These are phyloP conservation scores for Mimas tiliae DNA, from an alignment of 2,888 invertebrate genomes.

Conservation along the genomic window DNA sequence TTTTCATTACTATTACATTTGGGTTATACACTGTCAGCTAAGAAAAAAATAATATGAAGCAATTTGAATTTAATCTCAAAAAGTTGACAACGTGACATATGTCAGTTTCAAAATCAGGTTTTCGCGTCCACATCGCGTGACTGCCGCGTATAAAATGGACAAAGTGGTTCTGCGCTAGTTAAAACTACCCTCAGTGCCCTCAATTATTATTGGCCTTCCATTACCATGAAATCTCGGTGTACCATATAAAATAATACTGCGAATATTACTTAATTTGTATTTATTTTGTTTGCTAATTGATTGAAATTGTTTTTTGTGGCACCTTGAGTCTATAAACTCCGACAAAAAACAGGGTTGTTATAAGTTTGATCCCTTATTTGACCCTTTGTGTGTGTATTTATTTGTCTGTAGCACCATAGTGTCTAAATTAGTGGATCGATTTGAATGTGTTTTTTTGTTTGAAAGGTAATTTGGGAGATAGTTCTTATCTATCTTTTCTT, in stretches of 20 bases:
- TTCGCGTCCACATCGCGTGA: slow-evolving; percentile 54
- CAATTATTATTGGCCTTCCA: slow-evolving; percentile 43
- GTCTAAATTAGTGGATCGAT: too few relatives aligned
- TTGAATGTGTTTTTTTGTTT: too few relatives aligned
- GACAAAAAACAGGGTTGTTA: too few relatives aligned
- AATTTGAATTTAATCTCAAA: background rate
- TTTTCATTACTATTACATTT: too few relatives aligned
- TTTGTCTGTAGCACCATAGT: background rate
- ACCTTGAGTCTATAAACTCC: too few relatives aligned
- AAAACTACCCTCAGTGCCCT: slow-evolving; percentile 45
- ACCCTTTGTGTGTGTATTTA: too few relatives aligned
- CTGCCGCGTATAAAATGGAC: slow-evolving; percentile 43
- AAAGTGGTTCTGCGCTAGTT: slow-evolving; percentile 32
- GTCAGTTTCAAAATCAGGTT: slow-evolving; percentile 38
- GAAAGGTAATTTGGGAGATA: too few relatives aligned
- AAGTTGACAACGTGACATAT: background rate
- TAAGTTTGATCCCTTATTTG: too few relatives aligned
- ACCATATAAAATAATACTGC: slow-evolving; percentile 22
- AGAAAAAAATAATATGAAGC: background rate
- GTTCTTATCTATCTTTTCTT: too few relatives aligned
- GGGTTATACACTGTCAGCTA: too few relatives aligned
- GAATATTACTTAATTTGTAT: slow-evolving; percentile 45
- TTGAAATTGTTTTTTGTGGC: slow-evolving; percentile 28
- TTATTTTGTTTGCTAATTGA: slow-evolving; percentile 33
- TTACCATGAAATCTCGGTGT: slow-evolving; percentile 37